Evolutionary conservation across 2,888 invertebrate genomes (phyloP).

Genomic region (Nomada goodeniana): DNA sequence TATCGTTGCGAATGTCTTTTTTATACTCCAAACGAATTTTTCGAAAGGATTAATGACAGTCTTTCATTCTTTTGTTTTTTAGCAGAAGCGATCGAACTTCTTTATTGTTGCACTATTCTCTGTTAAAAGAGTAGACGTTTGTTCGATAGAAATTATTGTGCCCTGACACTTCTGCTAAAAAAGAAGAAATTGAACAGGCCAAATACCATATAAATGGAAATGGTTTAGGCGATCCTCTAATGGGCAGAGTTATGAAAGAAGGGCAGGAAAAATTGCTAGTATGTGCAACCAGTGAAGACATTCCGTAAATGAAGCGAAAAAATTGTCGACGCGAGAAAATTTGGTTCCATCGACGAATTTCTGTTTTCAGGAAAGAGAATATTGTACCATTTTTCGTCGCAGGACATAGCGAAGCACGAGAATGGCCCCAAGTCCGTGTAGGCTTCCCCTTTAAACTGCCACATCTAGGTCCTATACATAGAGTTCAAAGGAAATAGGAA

Average conservation of each 20-base stretch:
- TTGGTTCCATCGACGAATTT: background rate
- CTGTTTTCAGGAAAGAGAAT: background rate
- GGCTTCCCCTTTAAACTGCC: constrained; percentile 48
- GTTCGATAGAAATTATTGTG: no score
- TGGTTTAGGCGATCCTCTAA: no score
- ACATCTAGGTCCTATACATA: constrained; percentile 28
- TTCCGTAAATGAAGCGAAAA: background rate
- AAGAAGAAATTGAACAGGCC: constrained; percentile 3
- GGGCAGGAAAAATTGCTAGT: no score
- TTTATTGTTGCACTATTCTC: background rate
- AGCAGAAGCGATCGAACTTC: no score
- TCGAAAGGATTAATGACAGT: no score
- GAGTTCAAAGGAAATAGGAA: background rate
- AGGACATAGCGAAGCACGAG: constrained; percentile 7
- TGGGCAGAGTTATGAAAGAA: no score
- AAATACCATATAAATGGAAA: no score
- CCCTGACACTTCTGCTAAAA: no score
- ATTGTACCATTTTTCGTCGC: constrained; percentile 4
- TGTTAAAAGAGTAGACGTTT: background rate
- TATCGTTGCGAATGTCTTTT: constrained; percentile 7
- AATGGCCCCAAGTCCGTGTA: constrained; percentile 13
- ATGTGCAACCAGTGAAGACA: background rate
- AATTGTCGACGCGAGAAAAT: background rate
- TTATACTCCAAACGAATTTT: background rate
- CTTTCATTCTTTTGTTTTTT: no score